These are phyloP conservation scores for Parus major DNA, from an alignment of 2,113 vertebrate species.

Conservation along the genomic window DNA sequence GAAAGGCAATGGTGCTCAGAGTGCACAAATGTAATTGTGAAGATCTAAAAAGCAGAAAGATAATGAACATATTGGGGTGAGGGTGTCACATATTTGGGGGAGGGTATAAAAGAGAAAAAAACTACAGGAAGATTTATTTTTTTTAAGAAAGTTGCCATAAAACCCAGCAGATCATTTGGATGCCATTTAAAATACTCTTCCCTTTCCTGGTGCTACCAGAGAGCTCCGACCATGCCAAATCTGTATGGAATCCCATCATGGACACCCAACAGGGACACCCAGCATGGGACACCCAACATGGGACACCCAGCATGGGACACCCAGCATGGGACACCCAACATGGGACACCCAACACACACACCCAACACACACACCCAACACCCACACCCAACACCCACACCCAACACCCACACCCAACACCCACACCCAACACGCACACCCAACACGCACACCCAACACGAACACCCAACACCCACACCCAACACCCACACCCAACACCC, in stretches of 20 bases:
- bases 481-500: no score
- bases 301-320: no score
- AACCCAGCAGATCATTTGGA: neutral
- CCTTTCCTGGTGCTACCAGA: no score
- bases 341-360: neutral
- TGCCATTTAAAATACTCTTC: neutral
- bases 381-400: no score
- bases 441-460: no score
- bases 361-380: neutral
- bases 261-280: neutral
- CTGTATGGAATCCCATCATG: neutral
- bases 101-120: neutral
- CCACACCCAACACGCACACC: no score
- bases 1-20: neutral
- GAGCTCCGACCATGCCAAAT: fast-evolving
- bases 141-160: neutral
- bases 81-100: neutral
- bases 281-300: neutral
- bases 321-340: neutral
- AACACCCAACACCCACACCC: no score
- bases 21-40: neutral
- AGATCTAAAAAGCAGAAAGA: neutral
- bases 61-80: neutral
- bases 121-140: neutral
- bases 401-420: no score